Base-by-base conservation (phyloP, 1,140 invertebrate genomes). In the Drosophila repletoides region DNA sequence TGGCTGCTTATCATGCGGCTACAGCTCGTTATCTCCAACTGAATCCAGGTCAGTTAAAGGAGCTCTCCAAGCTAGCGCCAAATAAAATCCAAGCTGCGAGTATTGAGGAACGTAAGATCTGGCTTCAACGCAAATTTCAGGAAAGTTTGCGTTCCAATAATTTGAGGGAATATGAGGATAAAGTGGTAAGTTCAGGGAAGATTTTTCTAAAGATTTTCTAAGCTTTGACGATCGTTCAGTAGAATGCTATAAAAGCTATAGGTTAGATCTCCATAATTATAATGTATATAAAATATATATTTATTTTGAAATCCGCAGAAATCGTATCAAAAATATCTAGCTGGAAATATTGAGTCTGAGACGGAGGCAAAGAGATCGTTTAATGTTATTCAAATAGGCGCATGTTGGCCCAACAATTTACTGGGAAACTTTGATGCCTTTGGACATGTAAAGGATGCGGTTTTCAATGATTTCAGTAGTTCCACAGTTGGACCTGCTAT, bases 1-100 rank as follows among this genome's bases (percentile, higher is more conserved):
- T 94, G 46, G 93, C 91, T 0, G 91, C 74, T 48, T 92, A 93
- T 76, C 93, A 94, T 66, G 93, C 92, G 0, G 81, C 90, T 3
- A 91, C 92, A 0, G 88, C 92, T 1, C 33, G 65, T 33, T 72
- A 77, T 72, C 43, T 88, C 36, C 60, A 71, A 38, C 14, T 14
- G 2, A 66, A 61, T 14, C 52, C 55, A 2, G 41, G 15, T 2
- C 29, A 69, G 15, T 36, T 73, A 10, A 61, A 51, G 6, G 64
- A 68, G 12, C 40, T 83, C 28, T 26, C 63, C 34, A 72, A 65
- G 26, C 68, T 64, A 2, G 14, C 5, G 5, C 0, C 36, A 6
- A 22, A 5, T 7, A 21, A 22, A 7, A 1, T 26, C 9, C n/a
- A 7, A 7, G 17, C 10, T 3, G 5, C 26, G 1, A 10, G 36